A percentile compares a stretch with the other conserved stretches of the same genome.
Evolutionary conservation across 2,888 invertebrate species (phyloP).

Genomic region (Nemurella pictetii): DNA sequence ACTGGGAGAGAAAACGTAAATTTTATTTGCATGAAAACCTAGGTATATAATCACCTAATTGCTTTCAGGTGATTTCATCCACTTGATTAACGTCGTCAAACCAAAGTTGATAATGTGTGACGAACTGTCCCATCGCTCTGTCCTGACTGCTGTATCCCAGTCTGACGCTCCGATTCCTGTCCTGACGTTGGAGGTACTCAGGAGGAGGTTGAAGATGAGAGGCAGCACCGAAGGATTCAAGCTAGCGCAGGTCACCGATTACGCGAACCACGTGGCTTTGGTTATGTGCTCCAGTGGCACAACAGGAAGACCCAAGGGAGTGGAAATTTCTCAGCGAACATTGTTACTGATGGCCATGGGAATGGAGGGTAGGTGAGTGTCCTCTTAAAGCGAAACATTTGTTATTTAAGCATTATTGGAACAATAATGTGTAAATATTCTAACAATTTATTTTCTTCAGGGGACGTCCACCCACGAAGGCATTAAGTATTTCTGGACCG

Average conservation of each 20-base stretch:
- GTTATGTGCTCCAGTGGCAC: constrained; percentile 22
- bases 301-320: constrained; percentile 18
- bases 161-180: background rate
- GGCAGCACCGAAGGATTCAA: background rate
- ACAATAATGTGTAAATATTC: too few relatives aligned
- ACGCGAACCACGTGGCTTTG: constrained; percentile 1
- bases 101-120: background rate
- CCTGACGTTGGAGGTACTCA: background rate
- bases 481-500: background rate
- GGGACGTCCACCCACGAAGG: background rate
- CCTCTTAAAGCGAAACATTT: too few relatives aligned
- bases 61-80: constrained; percentile 6
- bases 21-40: background rate
- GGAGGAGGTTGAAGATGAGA: background rate
- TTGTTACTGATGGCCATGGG: background rate
- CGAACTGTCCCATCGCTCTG: background rate
- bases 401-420: too few relatives aligned
- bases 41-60: background rate
- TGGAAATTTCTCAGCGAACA: constrained; percentile 11
- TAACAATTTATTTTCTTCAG: background rate
- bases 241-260: background rate
- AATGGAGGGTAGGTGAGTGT: background rate
- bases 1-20: too few relatives aligned
- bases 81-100: background rate
- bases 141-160: background rate